Evolutionary conservation across 2,113 vertebrate genomes (phyloP).

Genomic region (Colaptes auratus): DNA sequence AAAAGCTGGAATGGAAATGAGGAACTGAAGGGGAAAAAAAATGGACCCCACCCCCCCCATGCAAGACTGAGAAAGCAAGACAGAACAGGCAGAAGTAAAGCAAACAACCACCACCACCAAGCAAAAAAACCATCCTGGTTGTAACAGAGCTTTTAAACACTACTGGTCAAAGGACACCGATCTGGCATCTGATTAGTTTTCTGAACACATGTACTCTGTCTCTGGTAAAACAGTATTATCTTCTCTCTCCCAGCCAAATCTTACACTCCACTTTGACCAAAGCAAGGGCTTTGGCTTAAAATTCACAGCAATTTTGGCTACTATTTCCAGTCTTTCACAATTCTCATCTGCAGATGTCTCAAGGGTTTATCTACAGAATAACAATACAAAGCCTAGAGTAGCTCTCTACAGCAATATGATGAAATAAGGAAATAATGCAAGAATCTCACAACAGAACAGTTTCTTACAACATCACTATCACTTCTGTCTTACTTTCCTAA

Average conservation of each 20-base stretch:
- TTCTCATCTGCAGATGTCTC: background rate
- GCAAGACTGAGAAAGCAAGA: background rate
- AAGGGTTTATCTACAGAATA: background rate
- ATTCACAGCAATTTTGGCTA: background rate
- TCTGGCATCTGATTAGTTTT: background rate
- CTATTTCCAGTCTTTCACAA: background rate
- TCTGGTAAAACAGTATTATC: background rate
- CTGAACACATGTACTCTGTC: background rate
- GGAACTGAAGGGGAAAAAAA: background rate
- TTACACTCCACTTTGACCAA: background rate
- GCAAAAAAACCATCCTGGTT: background rate
- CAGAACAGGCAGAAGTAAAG: background rate
- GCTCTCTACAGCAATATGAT: background rate
- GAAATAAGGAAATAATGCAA: background rate
- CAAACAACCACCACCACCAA: background rate
- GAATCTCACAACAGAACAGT: background rate
- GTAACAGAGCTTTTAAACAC: background rate
- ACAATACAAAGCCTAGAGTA: background rate
- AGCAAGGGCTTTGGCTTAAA: background rate
- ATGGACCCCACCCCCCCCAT: too few relatives aligned
- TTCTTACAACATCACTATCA: background rate
- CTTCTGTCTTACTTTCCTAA: background rate
- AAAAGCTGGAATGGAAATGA: background rate
- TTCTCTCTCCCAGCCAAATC: background rate
- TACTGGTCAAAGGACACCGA: background rate